Base-by-base conservation (phyloP, 2,888 invertebrate genomes). In the Tetramorium bicarinatum region DNA sequence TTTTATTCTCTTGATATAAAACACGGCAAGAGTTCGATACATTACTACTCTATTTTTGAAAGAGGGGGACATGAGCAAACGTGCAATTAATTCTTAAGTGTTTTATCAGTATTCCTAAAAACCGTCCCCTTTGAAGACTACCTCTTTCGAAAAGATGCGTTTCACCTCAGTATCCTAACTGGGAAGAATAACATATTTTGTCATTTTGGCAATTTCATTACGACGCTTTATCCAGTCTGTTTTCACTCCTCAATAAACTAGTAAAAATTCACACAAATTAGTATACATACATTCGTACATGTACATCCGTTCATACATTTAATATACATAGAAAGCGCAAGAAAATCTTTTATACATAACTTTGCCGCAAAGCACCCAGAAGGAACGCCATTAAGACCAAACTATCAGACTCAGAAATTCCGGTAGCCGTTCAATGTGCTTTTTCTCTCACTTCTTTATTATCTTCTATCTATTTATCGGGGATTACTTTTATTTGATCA, bases 261-360 rank as follows among this genome's bases (percentile, higher is more conserved):
- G 2, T n/a, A 18, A 21, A 18, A 21, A 34, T 47, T 9, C 13
- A 59, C 61, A 29, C 2, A 21, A 52, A 9, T 29, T 29, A 47
- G 21, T 66, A 67, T 21, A 49, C 25, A 72, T 15, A 44, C 49
- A 34, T 49, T 59, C 54, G 11, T 25, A 62, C n/a, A 80, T 21
- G n/a, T 47, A 79, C 47, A 71, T 6, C 6, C 61, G 49, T 47
- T 79, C 61, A 74, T 21, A 59, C 52, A 59, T 21, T 76, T 29
- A 77, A 66, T 82, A 38, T 83, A 71, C 76, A 21, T 76, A 71
- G 21, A 76, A 82, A 83, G 59, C 38, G 66, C 69, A 66, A 74
- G 52, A 77, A 49, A 18, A 52, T 52, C 44, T 44, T 81, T 54
- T 47, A 47, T 59, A 76, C 56, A 47, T 44, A 1, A 56, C 15